Conservation (phyloP, 1,140 invertebrate species). For the Aphaenogaster floridana region DNA sequence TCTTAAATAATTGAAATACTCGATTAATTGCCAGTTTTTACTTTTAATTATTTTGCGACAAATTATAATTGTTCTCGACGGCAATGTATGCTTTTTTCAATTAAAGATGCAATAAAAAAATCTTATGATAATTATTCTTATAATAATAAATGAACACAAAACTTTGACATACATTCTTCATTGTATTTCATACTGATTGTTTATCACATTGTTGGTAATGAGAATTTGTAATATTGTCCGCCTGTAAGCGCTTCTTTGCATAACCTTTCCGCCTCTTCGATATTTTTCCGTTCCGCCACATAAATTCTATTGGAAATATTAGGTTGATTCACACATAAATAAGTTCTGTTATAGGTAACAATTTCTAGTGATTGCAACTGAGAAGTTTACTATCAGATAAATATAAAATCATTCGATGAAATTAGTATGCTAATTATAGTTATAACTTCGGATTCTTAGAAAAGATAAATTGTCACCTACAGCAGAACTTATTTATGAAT, state of each 20-base stretch:
- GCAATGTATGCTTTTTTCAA: background rate
- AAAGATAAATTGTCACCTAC: too few species aligned
- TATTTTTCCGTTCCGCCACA: slow-evolving; percentile 74
- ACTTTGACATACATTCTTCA: background rate
- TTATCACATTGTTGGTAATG: background rate
- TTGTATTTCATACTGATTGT: background rate
- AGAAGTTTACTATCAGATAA: too few species aligned
- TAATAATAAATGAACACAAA: too few species aligned
- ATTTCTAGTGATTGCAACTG: too few species aligned
- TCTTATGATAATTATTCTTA: background rate
- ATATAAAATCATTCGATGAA: too few species aligned
- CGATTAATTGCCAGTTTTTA: background rate
- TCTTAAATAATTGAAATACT: background rate
- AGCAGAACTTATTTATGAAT: too few species aligned
- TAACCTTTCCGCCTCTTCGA: background rate
- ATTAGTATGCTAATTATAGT: too few species aligned
- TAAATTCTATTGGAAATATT: slow-evolving; percentile 46
- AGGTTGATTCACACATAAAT: too few species aligned
- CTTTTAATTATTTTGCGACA: background rate
- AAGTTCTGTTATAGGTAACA: too few species aligned
- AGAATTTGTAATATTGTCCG: background rate
- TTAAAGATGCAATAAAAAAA: background rate
- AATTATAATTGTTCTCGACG: background rate
- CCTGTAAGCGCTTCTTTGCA: background rate
- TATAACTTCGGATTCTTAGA: too few species aligned